Percentiles rank a stretch among this genome's conserved stretches.
Conservation (phyloP, 2,797 vertebrate genomes). For the Lophius americanus region DNA sequence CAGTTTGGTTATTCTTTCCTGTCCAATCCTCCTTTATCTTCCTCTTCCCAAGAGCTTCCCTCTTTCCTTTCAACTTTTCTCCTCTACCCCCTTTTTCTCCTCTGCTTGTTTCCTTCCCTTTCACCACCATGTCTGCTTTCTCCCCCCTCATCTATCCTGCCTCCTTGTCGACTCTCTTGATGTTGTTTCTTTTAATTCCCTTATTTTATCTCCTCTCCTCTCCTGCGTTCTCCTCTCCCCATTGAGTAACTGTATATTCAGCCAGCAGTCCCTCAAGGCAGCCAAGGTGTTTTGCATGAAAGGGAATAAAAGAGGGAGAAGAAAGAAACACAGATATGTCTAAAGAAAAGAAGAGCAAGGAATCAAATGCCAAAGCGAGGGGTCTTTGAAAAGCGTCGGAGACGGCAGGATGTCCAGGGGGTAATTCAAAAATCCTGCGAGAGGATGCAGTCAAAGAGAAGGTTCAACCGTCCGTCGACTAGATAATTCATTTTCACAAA, state of each 20-base stretch:
- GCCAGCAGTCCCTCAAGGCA: constrained; percentile 52
- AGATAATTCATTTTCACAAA: constrained; percentile 64
- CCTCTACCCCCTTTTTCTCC: neutral
- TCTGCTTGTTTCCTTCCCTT: neutral
- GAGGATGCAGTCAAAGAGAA: constrained; percentile 52
- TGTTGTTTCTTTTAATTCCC: neutral
- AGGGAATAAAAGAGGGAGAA: constrained; percentile 34
- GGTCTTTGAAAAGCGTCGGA: constrained; percentile 63
- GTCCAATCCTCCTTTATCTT: no score
- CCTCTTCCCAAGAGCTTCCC: neutral
- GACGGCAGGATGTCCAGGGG: constrained; percentile 54
- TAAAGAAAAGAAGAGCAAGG: constrained; percentile 52
- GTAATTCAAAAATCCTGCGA: constrained; percentile 57
- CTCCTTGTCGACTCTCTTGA: no score
- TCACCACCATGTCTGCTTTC: neutral
- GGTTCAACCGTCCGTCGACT: constrained; percentile 55
- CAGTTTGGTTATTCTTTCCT: no score
- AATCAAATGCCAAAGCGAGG: constrained; percentile 70
- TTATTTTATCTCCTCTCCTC: constrained; percentile 5
- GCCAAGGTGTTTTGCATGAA: constrained; percentile 64
- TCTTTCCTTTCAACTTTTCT: neutral
- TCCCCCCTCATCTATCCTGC: neutral
- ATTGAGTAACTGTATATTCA: constrained; percentile 45
- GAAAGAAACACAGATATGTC: constrained; percentile 36
- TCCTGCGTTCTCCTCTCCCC: constrained; percentile 26